phyloP scores from a whole-genome alignment of 2,888 invertebrate genomes.

The Lymantria dispar region DNA sequence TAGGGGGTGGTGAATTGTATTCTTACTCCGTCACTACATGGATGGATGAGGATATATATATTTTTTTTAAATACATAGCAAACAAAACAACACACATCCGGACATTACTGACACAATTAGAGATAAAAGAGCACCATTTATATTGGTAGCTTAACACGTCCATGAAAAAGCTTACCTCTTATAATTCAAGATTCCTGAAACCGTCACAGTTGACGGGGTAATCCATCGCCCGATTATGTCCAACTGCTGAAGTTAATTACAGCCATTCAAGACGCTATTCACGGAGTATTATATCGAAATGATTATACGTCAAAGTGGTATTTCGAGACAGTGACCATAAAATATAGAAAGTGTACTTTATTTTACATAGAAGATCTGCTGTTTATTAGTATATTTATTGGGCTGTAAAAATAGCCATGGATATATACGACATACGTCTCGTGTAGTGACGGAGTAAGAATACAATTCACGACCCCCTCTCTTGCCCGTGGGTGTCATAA shows the following conservation, averaged over 20 bases:
- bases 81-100: slow-evolving; percentile 5
- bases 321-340: slow-evolving; percentile 13
- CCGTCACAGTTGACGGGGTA: slow-evolving; percentile 39
- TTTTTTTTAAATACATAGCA: no score
- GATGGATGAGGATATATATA: no score
- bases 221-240: slow-evolving; percentile 37
- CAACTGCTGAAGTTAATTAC: slow-evolving; percentile 46
- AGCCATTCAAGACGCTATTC: slow-evolving; percentile 26
- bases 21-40: no score
- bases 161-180: slow-evolving; percentile 1
- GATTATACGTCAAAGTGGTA: slow-evolving; percentile 37
- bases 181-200: slow-evolving; percentile 32
- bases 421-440: no score
- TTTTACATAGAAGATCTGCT: no score
- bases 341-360: no score
- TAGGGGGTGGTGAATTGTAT: no score
- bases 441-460: no score
- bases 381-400: no score
- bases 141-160: neutral
- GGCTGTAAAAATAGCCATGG: no score
- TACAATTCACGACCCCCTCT: no score
- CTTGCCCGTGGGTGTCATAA: no score
- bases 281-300: slow-evolving; percentile 21
- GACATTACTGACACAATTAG: neutral
- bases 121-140: neutral